Evolutionary conservation across 2,797 vertebrate species (phyloP).

Genomic region (Sebastes itinus): DNA sequence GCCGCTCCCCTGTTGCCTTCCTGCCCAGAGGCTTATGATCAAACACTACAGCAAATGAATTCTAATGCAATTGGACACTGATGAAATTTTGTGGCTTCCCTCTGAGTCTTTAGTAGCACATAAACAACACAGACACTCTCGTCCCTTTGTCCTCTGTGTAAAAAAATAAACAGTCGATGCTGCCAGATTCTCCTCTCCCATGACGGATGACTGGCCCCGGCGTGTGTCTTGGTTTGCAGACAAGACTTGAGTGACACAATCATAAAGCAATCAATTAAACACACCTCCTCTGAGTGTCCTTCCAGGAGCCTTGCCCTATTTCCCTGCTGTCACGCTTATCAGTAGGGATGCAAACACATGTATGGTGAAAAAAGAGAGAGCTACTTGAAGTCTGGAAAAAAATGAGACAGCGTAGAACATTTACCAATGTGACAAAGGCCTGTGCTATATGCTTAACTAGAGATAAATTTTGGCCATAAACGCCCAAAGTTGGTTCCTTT

Average conservation of each 20-base stretch:
- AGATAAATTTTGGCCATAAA: no score
- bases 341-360: neutral
- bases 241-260: slow-evolving; percentile 53
- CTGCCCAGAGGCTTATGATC: slow-evolving; percentile 21
- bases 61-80: slow-evolving; percentile 22
- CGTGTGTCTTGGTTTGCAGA: slow-evolving; percentile 38
- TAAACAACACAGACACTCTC: slow-evolving; percentile 3
- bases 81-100: slow-evolving; percentile 29
- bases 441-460: no score
- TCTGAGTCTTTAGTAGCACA: slow-evolving; percentile 9
- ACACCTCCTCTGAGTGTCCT: slow-evolving; percentile 46
- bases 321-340: slow-evolving; percentile 8
- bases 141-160: slow-evolving; percentile 34
- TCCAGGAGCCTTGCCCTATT: slow-evolving; percentile 12
- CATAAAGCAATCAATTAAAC: slow-evolving; percentile 63
- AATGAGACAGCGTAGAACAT: neutral
- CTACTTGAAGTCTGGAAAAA: neutral
- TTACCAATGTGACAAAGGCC: no score
- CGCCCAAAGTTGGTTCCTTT: no score
- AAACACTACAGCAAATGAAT: slow-evolving; percentile 31
- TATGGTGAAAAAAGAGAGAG: neutral
- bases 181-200: slow-evolving; percentile 10
- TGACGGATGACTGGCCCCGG: slow-evolving; percentile 55
- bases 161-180: slow-evolving; percentile 11
- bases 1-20: neutral